Conservation (phyloP, 1,140 invertebrate species). For the Leptopilina clavipes region DNA sequence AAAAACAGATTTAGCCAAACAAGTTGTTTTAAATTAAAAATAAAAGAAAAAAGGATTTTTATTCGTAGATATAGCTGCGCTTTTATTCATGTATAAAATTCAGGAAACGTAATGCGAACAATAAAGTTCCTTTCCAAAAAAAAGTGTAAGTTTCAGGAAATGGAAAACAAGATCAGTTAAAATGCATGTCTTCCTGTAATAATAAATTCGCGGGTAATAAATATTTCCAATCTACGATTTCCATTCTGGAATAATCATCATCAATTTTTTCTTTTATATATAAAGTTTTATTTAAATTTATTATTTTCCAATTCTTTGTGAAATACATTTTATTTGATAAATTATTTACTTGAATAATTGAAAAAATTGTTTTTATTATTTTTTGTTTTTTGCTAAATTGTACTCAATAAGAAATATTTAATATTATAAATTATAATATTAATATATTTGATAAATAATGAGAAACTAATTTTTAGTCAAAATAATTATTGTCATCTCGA, state of each 20-base stretch:
- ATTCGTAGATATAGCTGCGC: neutral
- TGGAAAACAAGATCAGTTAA: neutral
- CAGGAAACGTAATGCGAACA: conserved; percentile 2
- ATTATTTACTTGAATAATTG: neutral
- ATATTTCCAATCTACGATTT: neutral
- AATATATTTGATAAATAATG: neutral
- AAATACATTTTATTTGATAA: neutral
- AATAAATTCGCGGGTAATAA: neutral
- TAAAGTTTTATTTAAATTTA: neutral
- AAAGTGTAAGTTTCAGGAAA: conserved; percentile 19
- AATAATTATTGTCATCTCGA: conserved; percentile 19
- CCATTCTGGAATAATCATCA: neutral
- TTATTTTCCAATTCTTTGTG: no score
- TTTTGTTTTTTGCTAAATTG: no score
- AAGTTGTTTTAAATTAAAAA: neutral
- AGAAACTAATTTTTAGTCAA: neutral
- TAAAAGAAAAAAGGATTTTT: neutral
- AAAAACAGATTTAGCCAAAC: no score
- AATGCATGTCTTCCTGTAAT: neutral
- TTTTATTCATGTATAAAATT: conserved; percentile 3
- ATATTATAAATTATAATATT: neutral
- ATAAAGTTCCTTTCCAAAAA: neutral
- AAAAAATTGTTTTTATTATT: no score
- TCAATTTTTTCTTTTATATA: neutral
- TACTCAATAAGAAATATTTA: no score